Conservation (phyloP, 1,140 invertebrate species). For the Trichonephila clavata region DNA sequence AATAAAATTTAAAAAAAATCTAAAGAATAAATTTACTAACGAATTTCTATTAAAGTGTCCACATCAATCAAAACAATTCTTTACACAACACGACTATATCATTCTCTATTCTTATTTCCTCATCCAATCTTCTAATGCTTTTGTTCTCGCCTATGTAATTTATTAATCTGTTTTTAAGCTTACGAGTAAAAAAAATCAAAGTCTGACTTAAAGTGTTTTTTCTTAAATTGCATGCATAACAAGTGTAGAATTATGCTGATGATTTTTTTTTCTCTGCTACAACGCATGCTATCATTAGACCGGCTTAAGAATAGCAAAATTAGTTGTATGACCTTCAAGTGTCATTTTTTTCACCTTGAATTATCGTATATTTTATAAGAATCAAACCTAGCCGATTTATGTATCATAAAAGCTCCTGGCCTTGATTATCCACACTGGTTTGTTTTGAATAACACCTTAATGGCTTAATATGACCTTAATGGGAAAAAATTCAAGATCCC, state of each 20-base stretch:
- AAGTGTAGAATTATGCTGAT: neutral
- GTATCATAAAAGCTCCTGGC: neutral
- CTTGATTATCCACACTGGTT: neutral
- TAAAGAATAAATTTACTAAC: too few relatives aligned
- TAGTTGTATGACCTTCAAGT: neutral
- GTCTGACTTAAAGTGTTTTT: neutral
- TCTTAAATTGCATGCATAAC: neutral
- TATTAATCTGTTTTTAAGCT: neutral
- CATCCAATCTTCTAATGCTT: neutral
- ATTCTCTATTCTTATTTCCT: neutral
- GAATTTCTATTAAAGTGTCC: neutral
- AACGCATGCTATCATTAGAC: neutral
- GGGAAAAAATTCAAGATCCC: neutral
- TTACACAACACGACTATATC: neutral
- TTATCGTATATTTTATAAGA: conserved; percentile 13
- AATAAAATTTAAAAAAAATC: too few relatives aligned
- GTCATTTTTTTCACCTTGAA: neutral
- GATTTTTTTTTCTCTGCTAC: neutral
- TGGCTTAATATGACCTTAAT: neutral
- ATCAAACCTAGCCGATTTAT: neutral
- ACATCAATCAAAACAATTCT: neutral
- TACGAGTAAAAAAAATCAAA: neutral
- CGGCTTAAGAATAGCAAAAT: neutral
- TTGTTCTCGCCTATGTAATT: conserved; percentile 1
- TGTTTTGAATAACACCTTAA: neutral